phyloP scores from a whole-genome alignment of 2,888 invertebrate species.

The Chloroclystis v-ata region DNA sequence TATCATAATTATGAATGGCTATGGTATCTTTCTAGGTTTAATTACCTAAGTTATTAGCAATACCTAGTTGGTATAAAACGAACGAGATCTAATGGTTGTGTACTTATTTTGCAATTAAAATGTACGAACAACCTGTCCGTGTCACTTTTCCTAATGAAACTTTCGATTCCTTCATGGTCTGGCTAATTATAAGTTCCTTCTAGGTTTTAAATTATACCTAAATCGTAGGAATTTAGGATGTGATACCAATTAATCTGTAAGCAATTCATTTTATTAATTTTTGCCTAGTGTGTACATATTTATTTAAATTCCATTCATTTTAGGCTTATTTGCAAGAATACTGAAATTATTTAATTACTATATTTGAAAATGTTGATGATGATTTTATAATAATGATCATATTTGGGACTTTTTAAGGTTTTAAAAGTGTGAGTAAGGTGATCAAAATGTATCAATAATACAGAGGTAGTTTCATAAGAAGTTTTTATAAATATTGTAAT shows the following conservation, averaged over 20 bases:
- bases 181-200: conserved; percentile 73
- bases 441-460: conserved; percentile 64
- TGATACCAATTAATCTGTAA: conserved; percentile 73
- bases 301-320: conserved; percentile 42
- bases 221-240: conserved; percentile 70
- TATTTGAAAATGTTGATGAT: conserved; percentile 39
- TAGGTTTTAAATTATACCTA: conserved; percentile 45
- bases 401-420: conserved; percentile 8
- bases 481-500: conserved; percentile 58
- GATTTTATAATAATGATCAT: conserved; percentile 29
- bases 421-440: conserved; percentile 25
- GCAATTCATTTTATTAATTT: conserved; percentile 50
- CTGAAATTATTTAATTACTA: conserved; percentile 53
- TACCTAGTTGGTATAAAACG: not conserved
- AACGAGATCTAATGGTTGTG: conserved; percentile 62
- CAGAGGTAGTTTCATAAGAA: conserved; percentile 59
- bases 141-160: conserved; percentile 39
- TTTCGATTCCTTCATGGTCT: conserved; percentile 52
- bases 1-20: not conserved
- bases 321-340: conserved; percentile 54
- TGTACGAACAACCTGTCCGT: conserved; percentile 4
- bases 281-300: conserved; percentile 53
- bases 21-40: not conserved
- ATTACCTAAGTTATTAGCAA: not conserved
- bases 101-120: conserved; percentile 54